Evolutionary conservation across 2,797 vertebrate genomes (phyloP).

Genomic region (Hypotaenidia okinawae): DNA sequence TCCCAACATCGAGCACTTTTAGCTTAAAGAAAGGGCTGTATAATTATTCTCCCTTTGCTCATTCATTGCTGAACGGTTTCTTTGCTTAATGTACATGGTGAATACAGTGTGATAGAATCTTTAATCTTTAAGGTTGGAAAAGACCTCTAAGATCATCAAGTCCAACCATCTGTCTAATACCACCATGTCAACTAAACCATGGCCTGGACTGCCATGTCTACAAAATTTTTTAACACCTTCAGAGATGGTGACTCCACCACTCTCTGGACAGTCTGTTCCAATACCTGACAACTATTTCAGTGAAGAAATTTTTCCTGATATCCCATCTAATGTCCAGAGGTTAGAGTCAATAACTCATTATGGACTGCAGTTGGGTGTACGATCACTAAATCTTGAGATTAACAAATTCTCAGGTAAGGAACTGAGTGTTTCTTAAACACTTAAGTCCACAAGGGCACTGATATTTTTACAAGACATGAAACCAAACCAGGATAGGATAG

Average conservation of each 20-base stretch:
- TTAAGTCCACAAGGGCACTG: neutral
- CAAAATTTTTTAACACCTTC: no score
- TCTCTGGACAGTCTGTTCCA: no score
- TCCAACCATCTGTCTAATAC: no score
- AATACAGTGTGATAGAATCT: neutral
- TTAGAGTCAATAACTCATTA: conserved; percentile 60
- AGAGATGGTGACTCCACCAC: no score
- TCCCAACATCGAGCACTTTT: conserved; percentile 44
- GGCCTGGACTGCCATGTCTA: no score
- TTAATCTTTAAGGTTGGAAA: no score
- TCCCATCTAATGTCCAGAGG: neutral
- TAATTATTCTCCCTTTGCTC: conserved; percentile 24
- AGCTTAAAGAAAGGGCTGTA: conserved; percentile 41
- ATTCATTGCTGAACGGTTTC: neutral
- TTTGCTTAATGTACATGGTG: neutral
- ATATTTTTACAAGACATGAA: conserved; percentile 30
- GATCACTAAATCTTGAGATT: conserved; percentile 39
- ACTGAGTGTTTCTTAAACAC: conserved; percentile 47
- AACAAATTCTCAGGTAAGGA: conserved; percentile 47
- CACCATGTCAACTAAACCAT: no score
- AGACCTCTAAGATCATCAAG: no score
- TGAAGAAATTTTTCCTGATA: no score
- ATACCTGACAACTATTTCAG: no score
- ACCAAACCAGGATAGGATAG: neutral
- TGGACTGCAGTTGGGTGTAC: neutral